Base-by-base conservation (phyloP, 2,888 invertebrate genomes). In the Choreutis nemorana region DNA sequence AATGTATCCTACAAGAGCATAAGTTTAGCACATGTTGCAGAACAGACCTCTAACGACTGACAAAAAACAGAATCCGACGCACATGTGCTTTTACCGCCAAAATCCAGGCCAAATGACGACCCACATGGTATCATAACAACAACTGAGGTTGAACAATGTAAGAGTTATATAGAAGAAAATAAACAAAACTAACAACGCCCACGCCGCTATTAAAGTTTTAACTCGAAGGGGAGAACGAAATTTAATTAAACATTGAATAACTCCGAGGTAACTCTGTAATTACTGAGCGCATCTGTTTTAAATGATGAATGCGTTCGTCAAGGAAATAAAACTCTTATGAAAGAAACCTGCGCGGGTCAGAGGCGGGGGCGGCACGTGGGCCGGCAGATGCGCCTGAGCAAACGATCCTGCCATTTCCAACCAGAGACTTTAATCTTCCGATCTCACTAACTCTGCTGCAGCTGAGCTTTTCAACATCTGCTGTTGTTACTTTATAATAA, bases 361-460 rank as follows among this genome's bases (percentile, higher is more conserved):
- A n/a, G n/a, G 62, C 61, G 68, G 54, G 44, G 63, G 64, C 51
- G 67, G 71, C 77, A 78, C 77, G 77, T 78, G 77, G 77, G 77
- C 45, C 40, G 75, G 62, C 75, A 78, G 73, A 77, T 77, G 77
- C 61, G 67, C 62, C 43, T 37, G 61, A 62, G 62, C 68, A 62
- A 61, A 52, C 40, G 48, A 40, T 47, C 48, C 50, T 51, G 42
- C 46, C 42, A 48, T 49, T 45, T 50, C 43, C 39, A 39, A 46
- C 50, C 50, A 47, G 46, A 42, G 43, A 30, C 41, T 54, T 64
- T 65, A 66, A 73, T 71, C 65, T 61, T 37, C 47, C 47, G 46
- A 68, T 67, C 63, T 56, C 45, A 49, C 45, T 48, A 49, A 54
- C 52, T 48, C 52, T 43, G 50, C 49, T 58, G 58, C 66, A 64